Percentiles rank a stretch among this genome's conserved stretches.
These are phyloP conservation scores for Mormyrops boulengeri DNA, from an alignment of 2,797 vertebrate genomes.

Conservation along the genomic window DNA sequence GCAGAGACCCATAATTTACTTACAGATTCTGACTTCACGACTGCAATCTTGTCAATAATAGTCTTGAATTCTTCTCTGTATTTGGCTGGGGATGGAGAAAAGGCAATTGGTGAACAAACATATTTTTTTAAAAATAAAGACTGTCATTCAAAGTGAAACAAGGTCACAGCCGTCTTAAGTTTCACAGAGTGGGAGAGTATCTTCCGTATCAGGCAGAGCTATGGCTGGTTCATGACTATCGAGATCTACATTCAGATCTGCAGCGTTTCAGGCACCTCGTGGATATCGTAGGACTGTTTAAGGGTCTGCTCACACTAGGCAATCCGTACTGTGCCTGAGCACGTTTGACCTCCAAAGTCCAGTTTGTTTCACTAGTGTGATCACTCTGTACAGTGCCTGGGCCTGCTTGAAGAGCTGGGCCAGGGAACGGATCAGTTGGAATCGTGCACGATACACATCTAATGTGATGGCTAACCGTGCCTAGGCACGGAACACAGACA, in stretches of 20 bases:
- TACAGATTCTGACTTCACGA: conserved; percentile 71
- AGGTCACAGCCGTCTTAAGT: not conserved
- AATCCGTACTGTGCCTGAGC: not conserved
- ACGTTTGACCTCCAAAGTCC: not conserved
- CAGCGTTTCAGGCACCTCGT: not conserved
- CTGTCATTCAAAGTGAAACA: not conserved
- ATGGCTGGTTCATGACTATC: not conserved
- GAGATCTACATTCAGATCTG: not conserved
- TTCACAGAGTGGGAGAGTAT: not conserved
- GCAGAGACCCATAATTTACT: conserved; percentile 42
- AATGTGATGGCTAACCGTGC: not conserved
- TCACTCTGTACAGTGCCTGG: not conserved
- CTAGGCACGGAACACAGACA: not conserved
- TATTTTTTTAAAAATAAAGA: not conserved
- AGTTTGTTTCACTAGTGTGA: not conserved
- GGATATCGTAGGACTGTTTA: not conserved
- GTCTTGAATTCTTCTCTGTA: conserved; percentile 74
- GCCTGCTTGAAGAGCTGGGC: not conserved
- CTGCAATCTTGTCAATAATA: conserved; percentile 66
- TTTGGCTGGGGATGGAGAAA: conserved; percentile 55
- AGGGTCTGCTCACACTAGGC: not conserved
- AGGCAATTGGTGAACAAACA: conserved; percentile 22
- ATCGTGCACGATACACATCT: not conserved
- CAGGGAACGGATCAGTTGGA: not conserved
- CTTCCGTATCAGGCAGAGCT: not conserved